These are phyloP conservation scores for Scaptomyza polygonia DNA, from an alignment of 2,888 invertebrate genomes.

Conservation along the genomic window DNA sequence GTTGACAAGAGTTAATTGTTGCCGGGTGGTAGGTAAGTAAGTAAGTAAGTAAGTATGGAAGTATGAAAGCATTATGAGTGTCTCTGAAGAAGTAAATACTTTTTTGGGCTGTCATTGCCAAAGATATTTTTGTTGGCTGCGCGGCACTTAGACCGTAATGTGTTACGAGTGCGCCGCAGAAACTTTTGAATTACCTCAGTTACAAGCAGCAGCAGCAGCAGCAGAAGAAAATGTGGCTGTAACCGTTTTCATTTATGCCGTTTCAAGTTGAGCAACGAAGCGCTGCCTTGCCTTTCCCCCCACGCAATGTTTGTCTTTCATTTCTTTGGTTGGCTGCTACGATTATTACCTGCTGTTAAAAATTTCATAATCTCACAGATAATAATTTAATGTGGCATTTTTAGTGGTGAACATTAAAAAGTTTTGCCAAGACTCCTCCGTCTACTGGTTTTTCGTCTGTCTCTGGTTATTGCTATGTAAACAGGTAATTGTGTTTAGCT, in stretches of 20 bases:
- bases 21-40: conserved; percentile 36
- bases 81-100: conserved; percentile 67
- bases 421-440: conserved; percentile 64
- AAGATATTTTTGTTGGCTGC: conserved; percentile 47
- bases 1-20: conserved; percentile 65
- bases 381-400: conserved; percentile 79
- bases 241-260: conserved; percentile 75
- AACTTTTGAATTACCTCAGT: conserved; percentile 80
- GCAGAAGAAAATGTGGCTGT: conserved; percentile 42
- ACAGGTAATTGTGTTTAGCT: conserved; percentile 72
- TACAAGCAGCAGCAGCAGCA: conserved; percentile 31
- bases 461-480: conserved; percentile 65
- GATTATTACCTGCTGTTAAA: conserved; percentile 82
- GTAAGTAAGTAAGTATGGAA: not conserved
- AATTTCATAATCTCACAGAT: conserved; percentile 75
- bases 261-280: conserved; percentile 79
- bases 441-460: conserved; percentile 22
- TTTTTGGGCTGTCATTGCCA: conserved; percentile 69
- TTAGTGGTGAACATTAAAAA: conserved; percentile 76
- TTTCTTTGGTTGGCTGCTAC: conserved; percentile 61
- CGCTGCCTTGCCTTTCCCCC: conserved; percentile 16
- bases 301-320: conserved; percentile 71
- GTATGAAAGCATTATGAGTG: conserved; percentile 28
- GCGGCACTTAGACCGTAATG: conserved; percentile 69
- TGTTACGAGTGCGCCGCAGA: conserved; percentile 60